Conservation (phyloP, 2,797 vertebrate species). For the Crypturellus tataupa region DNA sequence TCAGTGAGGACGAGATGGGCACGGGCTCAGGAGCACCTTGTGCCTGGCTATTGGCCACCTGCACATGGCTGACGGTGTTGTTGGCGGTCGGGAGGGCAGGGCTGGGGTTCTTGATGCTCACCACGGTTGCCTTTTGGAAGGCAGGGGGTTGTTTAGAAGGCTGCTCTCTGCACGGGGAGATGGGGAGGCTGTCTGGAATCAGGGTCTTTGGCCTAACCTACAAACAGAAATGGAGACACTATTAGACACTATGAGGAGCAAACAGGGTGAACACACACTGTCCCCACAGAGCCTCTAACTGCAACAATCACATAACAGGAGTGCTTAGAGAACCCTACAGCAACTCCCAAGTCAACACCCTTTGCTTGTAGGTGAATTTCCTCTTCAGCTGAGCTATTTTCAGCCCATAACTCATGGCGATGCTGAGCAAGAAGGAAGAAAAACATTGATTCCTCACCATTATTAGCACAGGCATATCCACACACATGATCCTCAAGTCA, state of each 20-base stretch:
- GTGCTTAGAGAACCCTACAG: not conserved
- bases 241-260: not conserved
- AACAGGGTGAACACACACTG: fast-evolving
- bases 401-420: not conserved
- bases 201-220: slow-evolving; percentile 99
- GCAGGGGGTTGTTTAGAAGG: slow-evolving; percentile 87
- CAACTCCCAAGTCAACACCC: not conserved
- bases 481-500: not conserved
- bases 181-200: slow-evolving; percentile 96
- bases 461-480: not conserved
- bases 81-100: slow-evolving; percentile 93
- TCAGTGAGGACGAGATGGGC: slow-evolving; percentile 78
- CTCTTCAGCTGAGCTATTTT: not conserved
- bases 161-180: slow-evolving; percentile 89
- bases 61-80: slow-evolving; percentile 91
- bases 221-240: not conserved
- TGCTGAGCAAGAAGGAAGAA: not conserved
- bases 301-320: not conserved
- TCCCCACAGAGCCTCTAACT: not conserved
- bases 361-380: not conserved
- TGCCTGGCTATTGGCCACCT: slow-evolving; percentile 79
- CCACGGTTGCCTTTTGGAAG: slow-evolving; percentile 84
- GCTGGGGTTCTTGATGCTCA: slow-evolving; percentile 88
- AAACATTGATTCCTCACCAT: not conserved
- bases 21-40: slow-evolving; percentile 74